Conservation (phyloP, 2,797 vertebrate genomes). For the Scleropages formosus region DNA sequence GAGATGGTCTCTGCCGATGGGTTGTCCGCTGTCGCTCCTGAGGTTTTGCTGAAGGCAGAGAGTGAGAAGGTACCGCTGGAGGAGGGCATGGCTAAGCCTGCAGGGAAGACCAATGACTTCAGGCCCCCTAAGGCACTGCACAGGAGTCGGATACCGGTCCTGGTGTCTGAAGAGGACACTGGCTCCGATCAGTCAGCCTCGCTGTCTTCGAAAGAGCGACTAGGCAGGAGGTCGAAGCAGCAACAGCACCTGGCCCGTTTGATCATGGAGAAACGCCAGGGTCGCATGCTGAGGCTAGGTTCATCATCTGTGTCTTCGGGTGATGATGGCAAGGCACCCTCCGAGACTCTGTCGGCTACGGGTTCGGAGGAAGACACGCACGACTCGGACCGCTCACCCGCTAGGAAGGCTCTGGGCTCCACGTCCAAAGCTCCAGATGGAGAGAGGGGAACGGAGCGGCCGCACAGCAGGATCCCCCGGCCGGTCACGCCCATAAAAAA, state of each 20-base stretch:
- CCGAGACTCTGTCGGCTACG: conserved; percentile 81
- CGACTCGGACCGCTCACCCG: conserved; percentile 73
- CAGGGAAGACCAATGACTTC: conserved; percentile 35
- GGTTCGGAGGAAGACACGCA: conserved; percentile 90
- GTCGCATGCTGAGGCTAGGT: conserved; percentile 74
- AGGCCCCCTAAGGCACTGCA: conserved; percentile 56
- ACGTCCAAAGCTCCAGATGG: conserved; percentile 41
- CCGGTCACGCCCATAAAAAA: conserved; percentile 64
- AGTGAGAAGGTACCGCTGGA: conserved; percentile 23
- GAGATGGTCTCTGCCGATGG: conserved; percentile 24
- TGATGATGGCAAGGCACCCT: conserved; percentile 75
- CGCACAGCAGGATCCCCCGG: conserved; percentile 83
- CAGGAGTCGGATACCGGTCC: conserved; percentile 85
- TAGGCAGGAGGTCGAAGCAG: conserved; percentile 71
- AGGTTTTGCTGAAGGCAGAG: conserved; percentile 44
- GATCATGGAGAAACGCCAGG: conserved; percentile 85
- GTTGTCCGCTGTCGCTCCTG: conserved; percentile 24
- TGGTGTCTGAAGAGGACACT: conserved; percentile 84
- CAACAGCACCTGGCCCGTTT: conserved; percentile 80
- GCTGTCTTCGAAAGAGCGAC: conserved; percentile 72
- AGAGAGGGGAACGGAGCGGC: conserved; percentile 54
- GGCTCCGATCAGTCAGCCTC: conserved; percentile 81
- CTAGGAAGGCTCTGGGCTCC: conserved; percentile 56
- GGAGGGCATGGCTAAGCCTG: conserved; percentile 16
- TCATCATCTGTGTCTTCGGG: conserved; percentile 86